Evolutionary conservation across 2,113 vertebrate species (phyloP).

Genomic region (Grantiella picta): DNA sequence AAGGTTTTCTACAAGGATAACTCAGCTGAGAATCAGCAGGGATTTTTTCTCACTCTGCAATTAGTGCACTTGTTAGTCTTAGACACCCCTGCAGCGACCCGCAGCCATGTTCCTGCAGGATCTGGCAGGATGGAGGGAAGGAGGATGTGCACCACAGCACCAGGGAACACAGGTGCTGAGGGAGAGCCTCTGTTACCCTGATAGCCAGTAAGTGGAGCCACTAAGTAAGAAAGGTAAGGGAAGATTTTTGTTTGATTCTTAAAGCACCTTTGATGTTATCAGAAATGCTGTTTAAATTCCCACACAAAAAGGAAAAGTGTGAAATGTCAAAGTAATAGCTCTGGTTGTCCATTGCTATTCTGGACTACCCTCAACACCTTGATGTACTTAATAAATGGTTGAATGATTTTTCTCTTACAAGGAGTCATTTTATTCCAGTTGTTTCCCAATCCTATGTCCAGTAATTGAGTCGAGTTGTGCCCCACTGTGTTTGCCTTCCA

Average conservation of each 20-base stretch:
- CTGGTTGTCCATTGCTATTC: not conserved
- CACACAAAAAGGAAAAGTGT: not conserved
- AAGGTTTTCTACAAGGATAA: not conserved
- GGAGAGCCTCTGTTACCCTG: not conserved
- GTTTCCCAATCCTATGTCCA: not conserved
- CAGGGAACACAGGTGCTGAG: not conserved
- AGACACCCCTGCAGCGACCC: not conserved
- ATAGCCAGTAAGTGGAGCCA: conserved; percentile 33
- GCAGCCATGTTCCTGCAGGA: not conserved
- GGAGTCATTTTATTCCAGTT: not conserved
- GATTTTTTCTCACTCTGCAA: not conserved
- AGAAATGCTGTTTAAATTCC: not conserved
- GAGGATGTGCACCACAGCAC: not conserved
- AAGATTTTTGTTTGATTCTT: not conserved
- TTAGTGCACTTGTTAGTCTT: not conserved
- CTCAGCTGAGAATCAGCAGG: not conserved
- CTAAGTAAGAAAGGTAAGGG: conserved; percentile 20
- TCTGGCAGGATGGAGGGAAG: not conserved
- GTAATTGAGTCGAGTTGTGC: not conserved
- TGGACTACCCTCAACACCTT: not conserved
- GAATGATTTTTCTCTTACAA: not conserved
- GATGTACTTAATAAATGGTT: not conserved
- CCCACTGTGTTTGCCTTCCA: not conserved
- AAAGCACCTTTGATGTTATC: not conserved
- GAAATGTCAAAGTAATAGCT: not conserved